These are phyloP conservation scores for Matsumyia berberina DNA, from an alignment of 2,888 invertebrate species.

Conservation along the genomic window DNA sequence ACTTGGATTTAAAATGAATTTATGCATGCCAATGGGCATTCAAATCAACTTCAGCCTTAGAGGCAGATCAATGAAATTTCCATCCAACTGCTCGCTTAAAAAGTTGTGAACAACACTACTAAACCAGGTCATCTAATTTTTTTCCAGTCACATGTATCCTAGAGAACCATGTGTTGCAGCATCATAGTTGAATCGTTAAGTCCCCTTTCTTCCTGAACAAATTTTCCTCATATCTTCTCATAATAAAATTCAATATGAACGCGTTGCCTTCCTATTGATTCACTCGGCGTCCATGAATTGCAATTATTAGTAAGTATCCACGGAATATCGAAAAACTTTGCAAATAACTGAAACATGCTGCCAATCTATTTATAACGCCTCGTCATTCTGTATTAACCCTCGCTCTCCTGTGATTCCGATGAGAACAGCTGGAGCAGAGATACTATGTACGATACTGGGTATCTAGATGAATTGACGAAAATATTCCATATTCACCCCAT, in stretches of 20 bases:
- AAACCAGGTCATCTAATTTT: too few relatives aligned
- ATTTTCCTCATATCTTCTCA: not conserved
- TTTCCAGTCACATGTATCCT: too few relatives aligned
- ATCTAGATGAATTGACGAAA: slow-evolving; percentile 58
- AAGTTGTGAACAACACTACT: too few relatives aligned
- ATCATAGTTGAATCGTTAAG: slow-evolving; percentile 2
- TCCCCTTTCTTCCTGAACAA: not conserved
- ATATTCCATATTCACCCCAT: slow-evolving; percentile 50
- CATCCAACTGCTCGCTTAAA: too few relatives aligned
- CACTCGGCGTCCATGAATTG: slow-evolving; percentile 66
- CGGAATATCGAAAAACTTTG: slow-evolving; percentile 73
- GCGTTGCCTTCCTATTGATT: slow-evolving; percentile 44
- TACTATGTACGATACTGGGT: slow-evolving; percentile 5
- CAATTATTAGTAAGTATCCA: slow-evolving; percentile 64
- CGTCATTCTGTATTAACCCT: slow-evolving; percentile 66
- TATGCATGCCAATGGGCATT: too few relatives aligned
- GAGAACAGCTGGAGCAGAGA: slow-evolving; percentile 57
- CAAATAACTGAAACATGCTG: slow-evolving; percentile 74
- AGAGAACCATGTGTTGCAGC: slow-evolving; percentile 9
- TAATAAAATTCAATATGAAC: slow-evolving; percentile 56
- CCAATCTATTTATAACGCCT: slow-evolving; percentile 74
- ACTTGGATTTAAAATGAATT: too few relatives aligned
- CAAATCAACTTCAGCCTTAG: too few relatives aligned
- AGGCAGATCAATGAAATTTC: too few relatives aligned
- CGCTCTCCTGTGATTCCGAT: slow-evolving; percentile 18